Base-by-base conservation (phyloP, 1,140 invertebrate genomes). In the Zaprionus nigranus region DNA sequence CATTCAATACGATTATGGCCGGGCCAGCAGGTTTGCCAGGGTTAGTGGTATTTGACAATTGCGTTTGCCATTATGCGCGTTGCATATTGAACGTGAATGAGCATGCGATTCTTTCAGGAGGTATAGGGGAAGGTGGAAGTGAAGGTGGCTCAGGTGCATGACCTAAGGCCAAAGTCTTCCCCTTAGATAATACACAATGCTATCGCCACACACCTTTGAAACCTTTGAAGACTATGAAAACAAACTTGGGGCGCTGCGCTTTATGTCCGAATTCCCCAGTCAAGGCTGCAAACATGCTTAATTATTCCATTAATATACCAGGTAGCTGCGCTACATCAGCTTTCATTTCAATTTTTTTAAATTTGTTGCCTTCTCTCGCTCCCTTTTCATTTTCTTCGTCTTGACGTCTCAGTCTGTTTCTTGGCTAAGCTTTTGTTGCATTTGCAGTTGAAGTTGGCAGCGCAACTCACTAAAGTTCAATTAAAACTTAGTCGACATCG, bases 221-320 rank as follows among this genome's bases (percentile, higher is more conserved):
- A 9, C 53, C 51, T 17, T 56, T 28, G 75, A 81, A 85, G 82
- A 79, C 83, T 82, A 77, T 77, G 83, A 86, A 87, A 86, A 75
- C 77, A 79, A 87, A 87, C 79, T 81, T 81, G 69, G 28, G 60
- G 26, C 65, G 56, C 61, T 26, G 49, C 57, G 73, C 62, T 57
- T 69, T 58, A 58, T 69, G 59, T 26, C 40, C 56, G 26, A 58
- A 38, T 61, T 53, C 40, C 38, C 46, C 46, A 34, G 61, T 61
- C 38, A 68, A 38, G 70, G 60, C 65, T 59, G 81, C 84, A 88
- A 88, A 88, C 84, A 88, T 76, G 67, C 78, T 88, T 75, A 83
- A 88, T 88, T 88, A 88, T 88, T 88, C 84, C 84, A 88, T 88
- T 88, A 88, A 88, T 84, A 82, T 87, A 58, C 68, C 54, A 57